Evolutionary conservation across 1,140 invertebrate species (phyloP), one percentile per base, ranked within the genome.

Genomic region (Pseudomyrmex gracilis): DNA sequence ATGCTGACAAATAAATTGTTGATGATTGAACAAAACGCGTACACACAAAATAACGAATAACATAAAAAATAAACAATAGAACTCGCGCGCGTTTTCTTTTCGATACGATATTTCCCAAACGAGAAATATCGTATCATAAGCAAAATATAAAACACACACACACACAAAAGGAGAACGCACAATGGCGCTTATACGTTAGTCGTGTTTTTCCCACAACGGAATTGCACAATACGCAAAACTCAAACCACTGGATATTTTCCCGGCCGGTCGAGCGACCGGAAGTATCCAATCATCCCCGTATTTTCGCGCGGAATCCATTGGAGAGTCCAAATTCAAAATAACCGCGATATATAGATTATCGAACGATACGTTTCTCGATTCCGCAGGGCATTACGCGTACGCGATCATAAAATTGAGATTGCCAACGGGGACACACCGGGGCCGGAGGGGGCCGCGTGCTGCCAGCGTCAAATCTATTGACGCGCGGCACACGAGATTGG

Each of bases 301-400:
- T 80, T 80, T 70, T 55, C 53, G 70, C 20, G 64, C 51, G 76
- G 58, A 49, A 71, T 71, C 66, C 66, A 80, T 55, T 80, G 64
- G 64, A 80, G 66, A 47, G 66, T 34, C 53, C 66, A 80, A 53
- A 80, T 71, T 80, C 66, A 80, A 80, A 80, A 80, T 43, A 80
- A 80, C 64, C 76, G 57, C 64, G 53, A 80, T 80, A 80, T 80
- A 80, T 80, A 71, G 76, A 80, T 80, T 80, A 80, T 80, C 66
- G 76, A 53, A 80, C 76, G 76, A 80, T 71, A 80, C 66, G 58
- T 80, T 70, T 80, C 64, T 80, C 64, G 76, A 80, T 80, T 80
- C 66, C 66, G 64, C 64, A 45, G 55, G 15, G 66, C 34, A 34
- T 34, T 70, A 58, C 66, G 76, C 66, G 76, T 47, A 78, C 43